Evolutionary conservation across 1,140 invertebrate genomes (phyloP).

Genomic region (Ceratina japonica): DNA sequence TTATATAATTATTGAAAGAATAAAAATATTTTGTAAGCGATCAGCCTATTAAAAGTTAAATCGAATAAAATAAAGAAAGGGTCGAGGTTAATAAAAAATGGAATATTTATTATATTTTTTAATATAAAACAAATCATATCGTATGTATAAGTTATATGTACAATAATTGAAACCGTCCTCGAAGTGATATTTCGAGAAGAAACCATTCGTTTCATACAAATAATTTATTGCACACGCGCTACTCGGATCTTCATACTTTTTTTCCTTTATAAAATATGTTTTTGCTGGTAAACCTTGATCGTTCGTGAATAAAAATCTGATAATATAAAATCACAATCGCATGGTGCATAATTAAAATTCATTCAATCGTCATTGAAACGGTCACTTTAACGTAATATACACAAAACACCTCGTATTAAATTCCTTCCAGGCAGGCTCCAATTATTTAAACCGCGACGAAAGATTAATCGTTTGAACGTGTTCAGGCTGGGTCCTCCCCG

Average conservation of each 20-base stretch:
- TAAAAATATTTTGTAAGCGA: slow-evolving; percentile 1
- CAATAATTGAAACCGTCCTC: slow-evolving; percentile 73
- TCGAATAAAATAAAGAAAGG: slow-evolving; percentile 37
- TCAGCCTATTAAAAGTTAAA: too few relatives aligned
- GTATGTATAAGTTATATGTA: slow-evolving; percentile 69
- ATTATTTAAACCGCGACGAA: slow-evolving; percentile 63
- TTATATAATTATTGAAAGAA: slow-evolving; percentile 1
- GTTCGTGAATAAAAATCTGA: slow-evolving; percentile 38
- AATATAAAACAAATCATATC: slow-evolving; percentile 74
- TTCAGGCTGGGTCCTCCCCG: slow-evolving; percentile 70
- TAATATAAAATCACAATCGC: slow-evolving; percentile 54
- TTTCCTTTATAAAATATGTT: slow-evolving; percentile 49
- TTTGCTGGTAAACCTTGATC: slow-evolving; percentile 31
- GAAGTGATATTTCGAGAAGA: slow-evolving; percentile 60
- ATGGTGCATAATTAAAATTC: slow-evolving; percentile 47
- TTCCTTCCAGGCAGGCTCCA: slow-evolving; percentile 60
- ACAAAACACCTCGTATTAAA: slow-evolving; percentile 45
- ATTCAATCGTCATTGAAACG: slow-evolving; percentile 8
- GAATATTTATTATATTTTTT: slow-evolving; percentile 67
- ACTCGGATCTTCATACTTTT: slow-evolving; percentile 22
- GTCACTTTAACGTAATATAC: slow-evolving; percentile 45
- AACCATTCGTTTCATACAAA: too few relatives aligned
- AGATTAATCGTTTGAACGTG: slow-evolving; percentile 62
- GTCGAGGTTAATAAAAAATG: slow-evolving; percentile 58
- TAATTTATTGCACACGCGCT: slow-evolving; percentile 62